Base-by-base conservation (phyloP, 1,140 invertebrate genomes). In the Papilio dardanus region DNA sequence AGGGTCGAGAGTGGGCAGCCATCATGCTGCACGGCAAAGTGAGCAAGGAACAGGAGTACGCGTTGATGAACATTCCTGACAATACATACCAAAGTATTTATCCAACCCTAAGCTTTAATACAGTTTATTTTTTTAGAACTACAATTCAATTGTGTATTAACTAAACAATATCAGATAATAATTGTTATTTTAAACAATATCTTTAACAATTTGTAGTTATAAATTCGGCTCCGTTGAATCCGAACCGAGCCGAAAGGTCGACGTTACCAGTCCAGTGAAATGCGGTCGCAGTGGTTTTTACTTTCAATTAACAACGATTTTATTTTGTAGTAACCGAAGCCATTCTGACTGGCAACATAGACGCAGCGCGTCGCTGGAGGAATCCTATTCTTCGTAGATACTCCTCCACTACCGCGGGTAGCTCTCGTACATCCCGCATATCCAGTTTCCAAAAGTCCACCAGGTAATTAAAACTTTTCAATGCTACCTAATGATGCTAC, bases 391-490 rank as follows among this genome's bases (percentile, higher is more conserved):
- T 62, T 30, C 54, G 54, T 28, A 62, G 54, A 62, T 80, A 87
- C 54, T 77, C 87, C 0, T 81, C 77, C n/a, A 86, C 88, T 1
- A 91, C 88, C 0, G 83, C 80, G 16, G 85, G 76, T 19, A 92
- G 89, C 73, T 90, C 91, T 0, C 79, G 87, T 6, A 86, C 86
- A 14, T 92, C 90, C 2, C 81, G 88, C 8, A 75, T 90, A 1
- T 90, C 91, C 24, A 93, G 89, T 69, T 87, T 90, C 58, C 89
- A 92, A 42, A 86, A 92, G 31, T 89, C 90, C 1, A 81, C 83
- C 28, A 91, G 92, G 92, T 93, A 83, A 79, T 12, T 74, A n/a
- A n/a, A n/a, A n/a, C n/a, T n/a, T n/a, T n/a, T n/a, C n/a, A n/a
- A n/a, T n/a, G n/a, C n/a, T n/a, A n/a, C n/a, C n/a, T n/a, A 37